These are phyloP conservation scores for Zaprionus inermis DNA, from an alignment of 1,140 invertebrate species.

Conservation along the genomic window DNA sequence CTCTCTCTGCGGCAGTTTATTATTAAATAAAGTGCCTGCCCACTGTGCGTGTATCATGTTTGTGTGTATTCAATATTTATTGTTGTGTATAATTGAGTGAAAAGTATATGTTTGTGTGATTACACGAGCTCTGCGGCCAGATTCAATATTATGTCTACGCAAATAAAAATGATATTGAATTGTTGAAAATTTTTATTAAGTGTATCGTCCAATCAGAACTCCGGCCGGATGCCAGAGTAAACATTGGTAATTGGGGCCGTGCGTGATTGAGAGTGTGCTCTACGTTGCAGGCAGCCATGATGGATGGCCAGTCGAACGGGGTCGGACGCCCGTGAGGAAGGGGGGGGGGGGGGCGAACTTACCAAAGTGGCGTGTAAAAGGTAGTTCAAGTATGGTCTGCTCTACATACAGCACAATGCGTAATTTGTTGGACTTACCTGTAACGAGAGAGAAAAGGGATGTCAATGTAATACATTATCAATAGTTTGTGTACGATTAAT, in stretches of 20 bases:
- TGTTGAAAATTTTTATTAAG: conserved; percentile 76
- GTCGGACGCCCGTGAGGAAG: not conserved
- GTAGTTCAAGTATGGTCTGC: not conserved
- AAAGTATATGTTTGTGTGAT: conserved; percentile 78
- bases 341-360: not conserved
- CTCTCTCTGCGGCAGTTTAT: conserved; percentile 57
- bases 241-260: conserved; percentile 44
- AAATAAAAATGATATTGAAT: conserved; percentile 82
- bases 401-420: not conserved
- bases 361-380: conserved; percentile 1
- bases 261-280: conserved; percentile 10
- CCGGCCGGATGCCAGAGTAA: conserved; percentile 44
- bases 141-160: conserved; percentile 72
- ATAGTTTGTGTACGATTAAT: not conserved
- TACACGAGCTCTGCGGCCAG: conserved; percentile 44
- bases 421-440: conserved; percentile 61
- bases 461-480: not conserved
- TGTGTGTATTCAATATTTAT: conserved; percentile 78
- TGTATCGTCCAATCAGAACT: conserved; percentile 58
- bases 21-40: conserved; percentile 73
- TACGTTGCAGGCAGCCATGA: not conserved
- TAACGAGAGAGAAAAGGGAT: conserved; percentile 23
- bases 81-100: conserved; percentile 82
- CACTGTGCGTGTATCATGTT: conserved; percentile 68
- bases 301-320: not conserved